These are phyloP conservation scores for Drosophila bocki DNA, from an alignment of 1,140 invertebrate genomes.

Conservation along the genomic window DNA sequence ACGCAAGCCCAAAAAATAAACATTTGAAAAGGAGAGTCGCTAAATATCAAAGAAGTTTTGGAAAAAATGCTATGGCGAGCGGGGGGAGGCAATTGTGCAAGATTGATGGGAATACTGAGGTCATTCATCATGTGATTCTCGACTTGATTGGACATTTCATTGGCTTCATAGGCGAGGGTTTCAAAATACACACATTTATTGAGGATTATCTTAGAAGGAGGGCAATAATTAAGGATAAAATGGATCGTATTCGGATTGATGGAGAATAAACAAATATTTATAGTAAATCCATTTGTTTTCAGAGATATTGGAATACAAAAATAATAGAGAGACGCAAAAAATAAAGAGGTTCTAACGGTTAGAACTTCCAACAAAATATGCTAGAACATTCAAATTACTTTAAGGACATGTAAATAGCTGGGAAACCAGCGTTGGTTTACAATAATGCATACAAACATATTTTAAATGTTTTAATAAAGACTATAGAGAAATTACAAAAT, in stretches of 20 bases:
- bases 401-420: not conserved
- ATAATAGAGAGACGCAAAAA: not conserved
- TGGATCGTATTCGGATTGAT: slow-evolving; percentile 9
- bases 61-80: slow-evolving; percentile 11
- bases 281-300: not conserved
- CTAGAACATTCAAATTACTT: not conserved
- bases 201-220: slow-evolving; percentile 23
- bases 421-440: not conserved
- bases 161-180: slow-evolving; percentile 38
- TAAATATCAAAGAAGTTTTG: slow-evolving; percentile 54
- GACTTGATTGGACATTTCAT: slow-evolving; percentile 57
- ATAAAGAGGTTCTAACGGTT: not conserved
- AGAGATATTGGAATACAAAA: not conserved
- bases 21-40: slow-evolving; percentile 42
- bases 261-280: slow-evolving; percentile 3
- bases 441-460: no score
- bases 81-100: slow-evolving; percentile 42
- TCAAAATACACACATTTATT: slow-evolving; percentile 38
- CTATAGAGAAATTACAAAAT: no score
- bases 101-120: slow-evolving; percentile 58
- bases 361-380: not conserved
- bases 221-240: slow-evolving; percentile 8
- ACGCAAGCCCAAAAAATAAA: slow-evolving; percentile 51
- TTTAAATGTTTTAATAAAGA: no score
- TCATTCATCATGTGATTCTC: slow-evolving; percentile 61